Percentiles rank a stretch among this genome's conserved stretches.
These are phyloP conservation scores for Benitochromis conjunctus DNA, from an alignment of 2,113 vertebrate genomes.

Conservation along the genomic window DNA sequence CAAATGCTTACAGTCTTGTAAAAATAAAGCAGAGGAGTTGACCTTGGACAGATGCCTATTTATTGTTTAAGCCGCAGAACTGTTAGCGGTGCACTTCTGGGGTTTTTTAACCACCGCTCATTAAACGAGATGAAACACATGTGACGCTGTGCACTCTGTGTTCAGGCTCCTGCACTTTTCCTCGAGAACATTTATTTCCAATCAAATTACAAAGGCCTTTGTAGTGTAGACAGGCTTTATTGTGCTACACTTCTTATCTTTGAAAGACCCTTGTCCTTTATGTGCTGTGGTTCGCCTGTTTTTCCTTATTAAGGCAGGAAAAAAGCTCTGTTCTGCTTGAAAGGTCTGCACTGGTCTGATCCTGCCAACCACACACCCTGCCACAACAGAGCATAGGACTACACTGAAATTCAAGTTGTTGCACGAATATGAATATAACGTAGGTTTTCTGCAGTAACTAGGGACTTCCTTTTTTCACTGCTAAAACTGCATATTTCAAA, in stretches of 20 bases:
- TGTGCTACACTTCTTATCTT: slow-evolving; percentile 22
- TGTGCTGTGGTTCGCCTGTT: not conserved
- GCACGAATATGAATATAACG: rapidly evolving
- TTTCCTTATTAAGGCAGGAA: slow-evolving; percentile 35
- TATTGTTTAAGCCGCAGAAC: not conserved
- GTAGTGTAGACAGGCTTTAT: not conserved
- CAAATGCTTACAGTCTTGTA: not conserved
- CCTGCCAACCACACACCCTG: not conserved
- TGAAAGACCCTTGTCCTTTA: not conserved
- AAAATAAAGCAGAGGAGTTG: not conserved
- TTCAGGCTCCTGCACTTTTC: not conserved
- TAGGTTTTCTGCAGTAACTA: not conserved
- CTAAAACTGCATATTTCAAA: not conserved
- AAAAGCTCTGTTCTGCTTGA: slow-evolving; percentile 6
- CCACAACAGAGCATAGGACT: not conserved
- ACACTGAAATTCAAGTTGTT: not conserved
- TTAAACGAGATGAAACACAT: slow-evolving; percentile 3
- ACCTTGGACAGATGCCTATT: not conserved
- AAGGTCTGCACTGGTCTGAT: not conserved
- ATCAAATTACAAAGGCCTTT: not conserved
- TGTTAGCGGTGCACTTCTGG: not conserved
- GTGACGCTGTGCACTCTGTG: not conserved
- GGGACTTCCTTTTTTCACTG: not conserved
- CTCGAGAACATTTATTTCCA: not conserved
- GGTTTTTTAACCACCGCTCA: not conserved